Evolutionary conservation across 2,888 invertebrate species (phyloP), one percentile per base, ranked within the genome.

Genomic region (Tetheella fluctuosa): DNA sequence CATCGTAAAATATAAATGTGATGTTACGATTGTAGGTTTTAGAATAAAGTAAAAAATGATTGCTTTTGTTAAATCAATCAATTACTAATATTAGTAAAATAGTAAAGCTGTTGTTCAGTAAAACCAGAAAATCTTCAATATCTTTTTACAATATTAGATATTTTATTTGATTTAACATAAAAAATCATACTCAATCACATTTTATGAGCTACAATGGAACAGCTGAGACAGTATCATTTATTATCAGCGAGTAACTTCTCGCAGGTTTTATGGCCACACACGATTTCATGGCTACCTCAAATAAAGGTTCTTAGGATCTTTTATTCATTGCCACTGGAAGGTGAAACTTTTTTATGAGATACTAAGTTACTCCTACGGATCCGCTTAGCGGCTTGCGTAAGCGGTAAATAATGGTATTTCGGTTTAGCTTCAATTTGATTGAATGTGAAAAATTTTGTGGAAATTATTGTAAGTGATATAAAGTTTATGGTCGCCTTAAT

Each of bases 251-350:
- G 13, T 34, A 34, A 34, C 34, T 30, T 7, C 20, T 23, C 61
- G 48, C 62, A 28, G 10, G 52, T 59, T 68, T 69, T 66, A 68
- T 62, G 60, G 64, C 65, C 63, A 54, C 64, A 60, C 65, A 54
- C 30, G 53, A 60, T 59, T 60, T 63, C 59, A 55, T 62, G 60
- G 59, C 62, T 60, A 59, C 48, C 48, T 59, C 59, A 58, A 64
- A 65, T 66, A 70, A 71, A 53, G 58, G 59, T 54, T 59, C 61
- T 53, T 58, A 59, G 58, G 57, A 58, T 70, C 60, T 71, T 70
- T 73, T 70, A 73, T 74, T 71, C 73, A 73, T 65, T 64, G 63
- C 64, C 63, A 59, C 61, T 64, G 59, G 57, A 68, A 60, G 58
- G 64, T 59, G 57, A 57, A 60, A 58, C 60, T 64, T 69, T 63